Evolutionary conservation across 2,797 vertebrate species (phyloP).

Genomic region (Discoglossus pictus): DNA sequence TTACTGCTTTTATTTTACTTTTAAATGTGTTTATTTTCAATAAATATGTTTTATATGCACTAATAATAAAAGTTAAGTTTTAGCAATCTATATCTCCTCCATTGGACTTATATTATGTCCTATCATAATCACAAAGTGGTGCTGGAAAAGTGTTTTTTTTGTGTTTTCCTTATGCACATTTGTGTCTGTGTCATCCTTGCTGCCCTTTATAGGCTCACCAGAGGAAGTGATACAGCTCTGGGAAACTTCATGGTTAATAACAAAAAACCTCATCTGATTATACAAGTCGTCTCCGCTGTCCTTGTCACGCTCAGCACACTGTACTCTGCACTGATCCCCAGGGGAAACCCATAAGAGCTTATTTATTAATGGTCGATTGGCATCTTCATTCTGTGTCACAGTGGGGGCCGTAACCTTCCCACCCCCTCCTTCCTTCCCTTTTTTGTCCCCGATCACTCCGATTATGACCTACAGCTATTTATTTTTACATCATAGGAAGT

Average conservation of each 20-base stretch:
- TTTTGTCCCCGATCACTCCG: not conserved
- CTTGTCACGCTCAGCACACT: constrained; percentile 2
- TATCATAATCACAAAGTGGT: no score
- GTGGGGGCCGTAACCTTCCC: not conserved
- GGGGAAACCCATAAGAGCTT: constrained; percentile 3
- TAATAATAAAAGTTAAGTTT: no score
- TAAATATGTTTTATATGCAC: no score
- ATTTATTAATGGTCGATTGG: constrained; percentile 21
- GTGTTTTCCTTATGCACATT: no score
- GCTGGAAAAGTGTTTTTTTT: no score
- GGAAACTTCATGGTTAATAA: constrained; percentile 20
- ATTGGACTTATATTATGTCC: no score
- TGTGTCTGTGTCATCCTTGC: no score
- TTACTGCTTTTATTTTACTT: no score
- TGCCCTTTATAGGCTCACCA: not conserved
- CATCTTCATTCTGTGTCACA: constrained; percentile 26
- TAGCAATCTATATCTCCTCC: no score
- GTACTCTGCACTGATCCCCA: not conserved
- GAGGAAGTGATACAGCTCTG: not conserved
- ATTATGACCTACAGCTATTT: constrained; percentile 7
- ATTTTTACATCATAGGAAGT: not conserved
- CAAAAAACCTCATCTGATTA: constrained; percentile 19
- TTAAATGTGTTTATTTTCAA: no score
- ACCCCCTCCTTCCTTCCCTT: constrained; percentile 13
- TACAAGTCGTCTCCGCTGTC: not conserved